Evolutionary conservation across 2,797 vertebrate genomes (phyloP), one percentile per base, ranked within the genome.

Genomic region (Rhynchotus rufescens): DNA sequence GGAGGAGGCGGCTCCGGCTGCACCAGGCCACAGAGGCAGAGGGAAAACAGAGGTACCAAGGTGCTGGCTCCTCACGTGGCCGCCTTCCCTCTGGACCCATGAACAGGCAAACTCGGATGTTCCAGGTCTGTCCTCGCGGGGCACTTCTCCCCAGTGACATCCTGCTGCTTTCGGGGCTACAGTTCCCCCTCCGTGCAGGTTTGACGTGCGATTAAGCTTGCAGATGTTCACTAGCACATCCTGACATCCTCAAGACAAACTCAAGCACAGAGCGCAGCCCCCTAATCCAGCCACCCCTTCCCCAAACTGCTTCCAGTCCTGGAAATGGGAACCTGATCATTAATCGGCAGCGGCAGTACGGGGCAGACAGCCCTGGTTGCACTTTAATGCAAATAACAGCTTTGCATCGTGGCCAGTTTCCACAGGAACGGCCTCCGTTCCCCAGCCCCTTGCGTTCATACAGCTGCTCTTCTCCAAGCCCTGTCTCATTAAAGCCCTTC

Each of bases 81-180:
- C 40, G 38, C 15, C 60, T 66, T 12, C 36, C 36, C 25, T 36
- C 16, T 47, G 45, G 19, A 47, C 45, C 45, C 16, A 36, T 51
- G n/a, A 36, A 36, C 28, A 32, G 34, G 4, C 1, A 0, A 80
- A 9, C 49, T 44, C 15, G 0, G 2, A 15, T 5, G 10, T 42
- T 47, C n/a, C 54, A n/a, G 34, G 56, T 13, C 49, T 75, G 30
- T 65, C 74, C 52, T 61, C 34, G 38, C 12, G 52, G 12, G 66
- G 15, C 12, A 26, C 9, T 66, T 65, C 73, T 25, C 40, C 19
- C 13, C 32, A 14, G 32, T 2, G 0, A 71, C 60, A 20, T 60
- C 57, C 42, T 49, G 68, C 52, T 68, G 59, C 72, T 22, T 72
- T 67, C 67, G 42, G 23, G 32, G 54, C n/a, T 40, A 11, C 36